A percentile compares a stretch with the other conserved stretches of the same genome.
phyloP scores from a whole-genome alignment of 2,113 vertebrate species.

The Zosterops pallidus region DNA sequence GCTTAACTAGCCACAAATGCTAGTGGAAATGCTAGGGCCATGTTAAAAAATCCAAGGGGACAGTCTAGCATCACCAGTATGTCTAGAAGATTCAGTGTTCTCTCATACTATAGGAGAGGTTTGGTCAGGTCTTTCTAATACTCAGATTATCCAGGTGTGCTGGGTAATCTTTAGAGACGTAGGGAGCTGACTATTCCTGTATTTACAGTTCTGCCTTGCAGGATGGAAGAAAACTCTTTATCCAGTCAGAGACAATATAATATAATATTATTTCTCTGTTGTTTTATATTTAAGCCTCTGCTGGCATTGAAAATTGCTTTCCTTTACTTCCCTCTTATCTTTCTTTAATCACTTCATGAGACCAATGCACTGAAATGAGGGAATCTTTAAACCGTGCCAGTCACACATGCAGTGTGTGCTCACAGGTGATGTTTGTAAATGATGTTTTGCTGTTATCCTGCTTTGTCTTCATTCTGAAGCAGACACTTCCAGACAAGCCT shows the following conservation, averaged over 20 bases:
- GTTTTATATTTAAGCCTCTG: background rate
- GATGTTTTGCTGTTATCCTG: background rate
- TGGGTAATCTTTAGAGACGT: background rate
- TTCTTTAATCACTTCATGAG: background rate
- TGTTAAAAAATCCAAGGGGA: background rate
- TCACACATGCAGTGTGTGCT: background rate
- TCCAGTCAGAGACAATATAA: background rate
- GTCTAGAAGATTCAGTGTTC: background rate
- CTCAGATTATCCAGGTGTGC: background rate
- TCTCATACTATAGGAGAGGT: background rate
- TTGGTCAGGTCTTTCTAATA: background rate
- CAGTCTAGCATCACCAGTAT: background rate
- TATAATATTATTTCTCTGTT: conserved; percentile 19
- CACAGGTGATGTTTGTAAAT: background rate
- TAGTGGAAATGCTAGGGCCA: background rate
- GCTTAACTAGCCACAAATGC: background rate
- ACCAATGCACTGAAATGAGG: background rate
- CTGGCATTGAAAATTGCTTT: background rate
- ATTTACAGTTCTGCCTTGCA: conserved; percentile 6
- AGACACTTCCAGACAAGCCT: background rate
- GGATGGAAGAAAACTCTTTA: background rate
- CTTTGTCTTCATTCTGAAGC: background rate
- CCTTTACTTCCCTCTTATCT: background rate
- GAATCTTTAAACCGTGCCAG: background rate
- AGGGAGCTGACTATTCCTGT: background rate